Base-by-base conservation (phyloP, 2,888 invertebrate genomes). In the Acrocyrtus sp. region DNA sequence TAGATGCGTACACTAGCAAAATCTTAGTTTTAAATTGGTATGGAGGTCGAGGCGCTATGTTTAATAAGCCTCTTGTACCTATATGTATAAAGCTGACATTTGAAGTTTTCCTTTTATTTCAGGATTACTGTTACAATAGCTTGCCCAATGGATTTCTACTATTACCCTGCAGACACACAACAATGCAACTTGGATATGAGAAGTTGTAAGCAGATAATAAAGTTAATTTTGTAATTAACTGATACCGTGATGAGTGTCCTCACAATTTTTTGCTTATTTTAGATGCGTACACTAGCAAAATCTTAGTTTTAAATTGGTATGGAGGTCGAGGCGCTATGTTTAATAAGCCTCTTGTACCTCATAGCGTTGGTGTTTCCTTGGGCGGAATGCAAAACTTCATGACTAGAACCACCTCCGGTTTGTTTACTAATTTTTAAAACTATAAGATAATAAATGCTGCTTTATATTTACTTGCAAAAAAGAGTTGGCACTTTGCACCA, bases 171-270 rank as follows among this genome's bases (percentile, higher is more conserved):
- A 47, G 82, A 82, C 63, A 80, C 82, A 15, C 82, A 82, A 66
- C 66, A 70, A 27, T 82, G 82, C 48, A 72, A 78, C 48, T 78
- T 82, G 54, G 80, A 81, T 60, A 78, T 82, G 65, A 81, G 81
- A 67, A 80, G 80, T 68, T 82, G 81, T 81, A 79, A 81, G 80
- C 78, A 53, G n/a, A n/a, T n/a, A n/a, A n/a, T n/a, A n/a, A n/a
- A n/a, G n/a, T n/a, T n/a, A n/a, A n/a, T n/a, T n/a, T n/a, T n/a
- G n/a, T n/a, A n/a, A n/a, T n/a, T n/a, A n/a, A n/a, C n/a, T n/a
- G n/a, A n/a, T n/a, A n/a, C n/a, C n/a, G n/a, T n/a, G n/a, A n/a
- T n/a, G n/a, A n/a, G n/a, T n/a, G n/a, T n/a, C n/a, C n/a, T n/a
- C n/a, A n/a, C n/a, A n/a, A n/a, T n/a, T 19, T 5, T 27, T 29